These are phyloP conservation scores for Anorthoa munda DNA, from an alignment of 2,888 invertebrate species.

Conservation along the genomic window DNA sequence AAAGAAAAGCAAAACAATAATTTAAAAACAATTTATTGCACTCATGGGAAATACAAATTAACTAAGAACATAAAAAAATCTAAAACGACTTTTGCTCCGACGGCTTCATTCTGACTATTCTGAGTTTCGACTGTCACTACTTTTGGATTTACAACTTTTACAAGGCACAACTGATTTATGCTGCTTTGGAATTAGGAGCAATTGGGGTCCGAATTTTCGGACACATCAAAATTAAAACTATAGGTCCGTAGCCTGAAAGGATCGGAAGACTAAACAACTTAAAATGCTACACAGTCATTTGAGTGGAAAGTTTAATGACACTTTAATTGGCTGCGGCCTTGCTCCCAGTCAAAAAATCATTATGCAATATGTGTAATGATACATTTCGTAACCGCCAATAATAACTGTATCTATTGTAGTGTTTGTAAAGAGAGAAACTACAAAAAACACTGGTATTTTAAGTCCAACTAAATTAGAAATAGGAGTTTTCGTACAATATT, in stretches of 20 bases:
- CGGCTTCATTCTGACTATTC: not conserved
- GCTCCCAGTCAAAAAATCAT: slow-evolving; percentile 10
- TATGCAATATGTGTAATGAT: not conserved
- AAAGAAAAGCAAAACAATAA: not conserved
- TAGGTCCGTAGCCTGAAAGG: slow-evolving; percentile 4
- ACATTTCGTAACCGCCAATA: slow-evolving; percentile 18
- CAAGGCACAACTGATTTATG: slow-evolving; percentile 23
- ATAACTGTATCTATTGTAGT: slow-evolving; percentile 9
- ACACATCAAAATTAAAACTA: not conserved
- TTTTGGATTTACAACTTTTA: slow-evolving; percentile 1
- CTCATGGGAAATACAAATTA: not conserved
- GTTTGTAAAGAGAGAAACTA: slow-evolving; percentile 14
- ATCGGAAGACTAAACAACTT: slow-evolving; percentile 49
- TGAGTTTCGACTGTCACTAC: not conserved
- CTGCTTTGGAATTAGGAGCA: not conserved
- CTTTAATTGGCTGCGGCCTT: slow-evolving; percentile 24
- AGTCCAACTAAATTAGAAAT: not conserved
- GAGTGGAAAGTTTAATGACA: slow-evolving; percentile 32
- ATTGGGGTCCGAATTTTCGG: not conserved
- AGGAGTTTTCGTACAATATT: not conserved
- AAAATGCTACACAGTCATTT: slow-evolving; percentile 32
- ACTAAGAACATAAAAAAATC: not conserved
- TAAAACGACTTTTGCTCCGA: not conserved
- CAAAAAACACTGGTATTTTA: not conserved
- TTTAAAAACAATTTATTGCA: not conserved